Evolutionary conservation across 2,113 vertebrate species (phyloP).

Genomic region (Euleptes europaea): DNA sequence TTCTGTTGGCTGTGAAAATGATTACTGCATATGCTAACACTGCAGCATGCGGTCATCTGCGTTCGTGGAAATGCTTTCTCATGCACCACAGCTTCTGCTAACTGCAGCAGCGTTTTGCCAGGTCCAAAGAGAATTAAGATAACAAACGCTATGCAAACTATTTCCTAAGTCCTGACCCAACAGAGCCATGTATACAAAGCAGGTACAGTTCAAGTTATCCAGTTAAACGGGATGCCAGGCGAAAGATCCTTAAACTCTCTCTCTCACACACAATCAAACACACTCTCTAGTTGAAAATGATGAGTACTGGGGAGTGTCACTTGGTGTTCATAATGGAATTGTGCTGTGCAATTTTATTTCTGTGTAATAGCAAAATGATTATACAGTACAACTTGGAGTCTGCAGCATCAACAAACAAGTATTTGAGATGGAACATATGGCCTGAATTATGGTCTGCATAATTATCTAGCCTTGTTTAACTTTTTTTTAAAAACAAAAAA

Average conservation of each 20-base stretch:
- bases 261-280: too few relatives aligned
- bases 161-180: background rate
- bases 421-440: background rate
- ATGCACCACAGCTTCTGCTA: background rate
- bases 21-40: background rate
- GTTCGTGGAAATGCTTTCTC: background rate
- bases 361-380: background rate
- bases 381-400: background rate
- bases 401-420: background rate
- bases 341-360: background rate
- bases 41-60: background rate
- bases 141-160: background rate
- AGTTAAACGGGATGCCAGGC: background rate
- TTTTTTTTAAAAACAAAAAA: constrained; percentile 3
- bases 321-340: background rate
- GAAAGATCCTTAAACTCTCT: background rate
- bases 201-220: background rate
- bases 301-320: background rate
- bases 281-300: background rate
- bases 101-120: background rate
- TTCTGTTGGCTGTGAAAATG: background rate
- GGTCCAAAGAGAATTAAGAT: constrained; percentile 5
- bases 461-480: constrained; percentile 2
- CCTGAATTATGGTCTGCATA: background rate
- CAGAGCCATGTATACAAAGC: background rate